These are phyloP conservation scores for Drosophila lacteicornis DNA, from an alignment of 1,140 invertebrate species.

Conservation along the genomic window DNA sequence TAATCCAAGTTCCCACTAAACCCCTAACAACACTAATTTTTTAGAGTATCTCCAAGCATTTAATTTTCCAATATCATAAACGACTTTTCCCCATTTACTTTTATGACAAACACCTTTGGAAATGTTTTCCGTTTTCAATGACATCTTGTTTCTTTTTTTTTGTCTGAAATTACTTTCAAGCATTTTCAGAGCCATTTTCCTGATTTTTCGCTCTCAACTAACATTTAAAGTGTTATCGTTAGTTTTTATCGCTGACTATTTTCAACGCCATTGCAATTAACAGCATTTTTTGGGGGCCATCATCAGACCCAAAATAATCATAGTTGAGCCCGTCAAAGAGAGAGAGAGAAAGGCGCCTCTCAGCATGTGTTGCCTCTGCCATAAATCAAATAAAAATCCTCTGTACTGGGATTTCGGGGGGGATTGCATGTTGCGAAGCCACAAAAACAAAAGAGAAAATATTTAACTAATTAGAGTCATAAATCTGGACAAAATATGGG, in stretches of 20 bases:
- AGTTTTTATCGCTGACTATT: slow-evolving; percentile 38
- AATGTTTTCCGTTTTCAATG: slow-evolving; percentile 23
- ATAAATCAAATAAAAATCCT: slow-evolving; percentile 62
- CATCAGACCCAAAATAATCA: slow-evolving; percentile 18
- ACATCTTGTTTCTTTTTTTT: slow-evolving; percentile 6
- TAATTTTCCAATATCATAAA: slow-evolving; percentile 14
- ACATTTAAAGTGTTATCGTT: slow-evolving; percentile 40
- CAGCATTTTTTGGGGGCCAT: slow-evolving; percentile 31
- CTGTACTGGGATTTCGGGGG: slow-evolving; percentile 16
- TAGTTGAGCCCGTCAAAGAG: slow-evolving; percentile 15
- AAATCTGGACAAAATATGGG: slow-evolving; percentile 62
- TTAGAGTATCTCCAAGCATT: background rate
- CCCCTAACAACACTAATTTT: background rate
- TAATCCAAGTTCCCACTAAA: too few relatives aligned
- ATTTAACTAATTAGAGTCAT: slow-evolving; percentile 75
- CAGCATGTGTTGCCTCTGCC: slow-evolving; percentile 25
- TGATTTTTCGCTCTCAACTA: background rate
- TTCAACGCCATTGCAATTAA: slow-evolving; percentile 38
- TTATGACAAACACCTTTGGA: slow-evolving; percentile 25
- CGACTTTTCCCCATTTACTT: slow-evolving; percentile 18
- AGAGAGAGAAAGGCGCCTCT: slow-evolving; percentile 31
- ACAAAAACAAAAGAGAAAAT: slow-evolving; percentile 53
- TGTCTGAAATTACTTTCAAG: slow-evolving; percentile 7
- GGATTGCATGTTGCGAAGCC: slow-evolving; percentile 60
- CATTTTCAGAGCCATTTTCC: background rate